Evolutionary conservation across 1,140 invertebrate genomes (phyloP).

Genomic region (Ephestia elutella): DNA sequence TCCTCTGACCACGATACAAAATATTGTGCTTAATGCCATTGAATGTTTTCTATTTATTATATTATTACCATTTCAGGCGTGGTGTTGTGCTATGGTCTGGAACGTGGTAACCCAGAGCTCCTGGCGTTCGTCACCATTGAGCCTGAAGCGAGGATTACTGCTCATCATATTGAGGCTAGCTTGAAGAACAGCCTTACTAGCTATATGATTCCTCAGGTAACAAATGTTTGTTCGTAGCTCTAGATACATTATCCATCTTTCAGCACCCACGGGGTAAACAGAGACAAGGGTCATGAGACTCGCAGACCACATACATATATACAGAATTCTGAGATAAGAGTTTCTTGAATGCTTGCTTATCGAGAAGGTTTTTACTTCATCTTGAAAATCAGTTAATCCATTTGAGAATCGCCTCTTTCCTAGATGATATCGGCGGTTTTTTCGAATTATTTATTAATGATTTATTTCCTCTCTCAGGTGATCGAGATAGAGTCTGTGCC

Average conservation of each 20-base stretch:
- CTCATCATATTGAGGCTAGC: conserved; percentile 78
- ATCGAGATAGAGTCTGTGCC: conserved; percentile 83
- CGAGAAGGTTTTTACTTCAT: too few relatives aligned
- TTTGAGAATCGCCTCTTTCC: too few relatives aligned
- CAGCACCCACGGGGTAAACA: background rate
- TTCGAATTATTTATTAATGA: background rate
- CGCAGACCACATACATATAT: too few relatives aligned
- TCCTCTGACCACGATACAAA: too few relatives aligned
- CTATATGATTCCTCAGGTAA: conserved; percentile 86
- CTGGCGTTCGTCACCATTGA: conserved; percentile 82
- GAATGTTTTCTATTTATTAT: background rate
- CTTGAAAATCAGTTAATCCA: too few relatives aligned
- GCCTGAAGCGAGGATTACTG: conserved; percentile 70
- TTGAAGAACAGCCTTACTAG: conserved; percentile 78
- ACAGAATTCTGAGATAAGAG: too few relatives aligned
- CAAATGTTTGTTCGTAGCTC: background rate
- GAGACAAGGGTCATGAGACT: too few relatives aligned
- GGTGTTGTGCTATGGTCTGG: conserved; percentile 86
- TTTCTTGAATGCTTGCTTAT: too few relatives aligned
- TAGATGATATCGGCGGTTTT: background rate
- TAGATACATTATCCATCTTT: background rate
- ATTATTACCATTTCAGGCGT: conserved; percentile 62
- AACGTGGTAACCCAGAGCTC: conserved; percentile 81
- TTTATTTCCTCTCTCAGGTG: conserved; percentile 66
- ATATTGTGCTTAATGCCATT: too few relatives aligned